Conservation (phyloP, 2,113 vertebrate species). For the Protobothrops flavoviridis region DNA sequence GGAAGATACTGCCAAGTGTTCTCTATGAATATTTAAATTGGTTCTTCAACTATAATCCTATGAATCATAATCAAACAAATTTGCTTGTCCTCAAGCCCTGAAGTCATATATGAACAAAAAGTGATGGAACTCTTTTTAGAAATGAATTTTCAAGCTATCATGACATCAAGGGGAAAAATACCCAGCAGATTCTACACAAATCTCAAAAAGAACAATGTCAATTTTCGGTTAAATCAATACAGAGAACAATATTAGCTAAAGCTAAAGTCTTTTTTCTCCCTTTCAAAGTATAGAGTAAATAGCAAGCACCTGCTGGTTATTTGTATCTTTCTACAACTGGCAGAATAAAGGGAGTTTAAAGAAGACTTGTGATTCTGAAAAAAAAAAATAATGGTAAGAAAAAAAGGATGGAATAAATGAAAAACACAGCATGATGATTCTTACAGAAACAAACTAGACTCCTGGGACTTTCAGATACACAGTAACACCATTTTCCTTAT, state of each 20-base stretch:
- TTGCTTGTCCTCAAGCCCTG: not conserved
- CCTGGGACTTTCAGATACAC: not conserved
- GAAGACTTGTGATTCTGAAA: not conserved
- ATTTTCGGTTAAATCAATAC: not conserved
- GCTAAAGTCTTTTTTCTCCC: not conserved
- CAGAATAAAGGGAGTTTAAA: not conserved
- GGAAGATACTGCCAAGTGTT: not conserved
- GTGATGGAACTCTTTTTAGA: not conserved
- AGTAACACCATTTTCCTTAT: not conserved
- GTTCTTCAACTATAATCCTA: not conserved
- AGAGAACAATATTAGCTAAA: constrained; percentile 1
- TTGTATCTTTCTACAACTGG: constrained; percentile 12
- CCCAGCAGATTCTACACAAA: not conserved
- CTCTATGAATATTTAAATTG: not conserved
- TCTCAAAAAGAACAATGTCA: not conserved
- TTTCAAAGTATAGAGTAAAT: not conserved
- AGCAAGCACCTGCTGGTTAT: not conserved
- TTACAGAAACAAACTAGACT: not conserved
- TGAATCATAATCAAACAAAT: not conserved
- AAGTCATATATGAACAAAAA: not conserved
- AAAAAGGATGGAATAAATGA: not conserved
- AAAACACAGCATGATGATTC: not conserved
- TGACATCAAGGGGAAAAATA: not conserved
- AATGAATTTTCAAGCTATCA: not conserved
- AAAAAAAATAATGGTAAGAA: not conserved